These are phyloP conservation scores for Hyphantria cunea DNA, from an alignment of 1,140 invertebrate species.

Conservation along the genomic window DNA sequence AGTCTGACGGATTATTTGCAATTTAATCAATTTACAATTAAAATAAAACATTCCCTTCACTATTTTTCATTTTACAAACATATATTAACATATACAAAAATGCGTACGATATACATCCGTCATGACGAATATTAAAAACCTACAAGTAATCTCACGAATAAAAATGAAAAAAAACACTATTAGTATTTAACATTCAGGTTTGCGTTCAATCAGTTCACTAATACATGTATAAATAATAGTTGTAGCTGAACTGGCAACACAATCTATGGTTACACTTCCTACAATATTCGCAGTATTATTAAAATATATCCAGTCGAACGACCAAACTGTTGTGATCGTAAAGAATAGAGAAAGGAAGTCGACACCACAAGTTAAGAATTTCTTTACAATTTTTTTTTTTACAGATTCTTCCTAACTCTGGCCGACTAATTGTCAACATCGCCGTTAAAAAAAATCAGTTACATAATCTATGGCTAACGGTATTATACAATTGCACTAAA, in stretches of 20 bases:
- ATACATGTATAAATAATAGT: conserved; percentile 10
- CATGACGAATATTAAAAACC: too few species aligned
- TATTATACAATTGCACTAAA: conserved; percentile 71
- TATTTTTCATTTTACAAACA: neutral
- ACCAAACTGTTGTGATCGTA: conserved; percentile 1
- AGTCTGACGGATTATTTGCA: neutral
- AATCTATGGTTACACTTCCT: too few species aligned
- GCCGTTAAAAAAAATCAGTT: conserved; percentile 44
- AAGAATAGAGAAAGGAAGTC: neutral
- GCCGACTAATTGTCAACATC: conserved; percentile 16
- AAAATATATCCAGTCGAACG: neutral
- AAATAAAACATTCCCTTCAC: neutral
- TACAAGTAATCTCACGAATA: too few species aligned
- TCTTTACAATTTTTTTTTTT: neutral
- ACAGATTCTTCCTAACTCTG: neutral
- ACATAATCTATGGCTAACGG: conserved; percentile 54
- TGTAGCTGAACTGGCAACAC: neutral
- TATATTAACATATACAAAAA: too few species aligned
- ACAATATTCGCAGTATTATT: neutral
- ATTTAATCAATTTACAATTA: neutral
- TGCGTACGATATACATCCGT: too few species aligned
- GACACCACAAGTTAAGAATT: conserved; percentile 5
- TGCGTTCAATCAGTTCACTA: conserved; percentile 10
- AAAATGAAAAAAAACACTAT: too few species aligned
- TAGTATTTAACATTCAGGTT: neutral